Conservation (phyloP, 2,888 invertebrate genomes). For the Linnaemya tessellans region DNA sequence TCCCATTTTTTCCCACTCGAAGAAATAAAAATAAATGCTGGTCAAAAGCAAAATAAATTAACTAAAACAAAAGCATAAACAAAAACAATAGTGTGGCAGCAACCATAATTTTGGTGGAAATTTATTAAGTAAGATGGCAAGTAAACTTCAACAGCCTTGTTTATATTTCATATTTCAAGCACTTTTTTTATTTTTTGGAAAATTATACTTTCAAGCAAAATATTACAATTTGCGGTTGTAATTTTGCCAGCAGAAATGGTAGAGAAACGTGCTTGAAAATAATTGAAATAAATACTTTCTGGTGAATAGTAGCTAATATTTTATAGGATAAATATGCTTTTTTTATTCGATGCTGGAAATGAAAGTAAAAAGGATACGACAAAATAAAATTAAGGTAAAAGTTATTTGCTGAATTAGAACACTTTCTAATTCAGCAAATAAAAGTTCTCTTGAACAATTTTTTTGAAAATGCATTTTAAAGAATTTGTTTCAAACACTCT, state of each 20-base stretch:
- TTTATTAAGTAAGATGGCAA: conserved; percentile 30
- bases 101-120: conserved; percentile 44
- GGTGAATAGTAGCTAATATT: neutral
- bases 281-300: conserved; percentile 34
- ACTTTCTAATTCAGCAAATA: too few relatives aligned
- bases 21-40: too few relatives aligned
- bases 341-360: too few relatives aligned
- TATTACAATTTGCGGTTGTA: conserved; percentile 18
- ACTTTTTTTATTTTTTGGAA: too few relatives aligned
- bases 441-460: too few relatives aligned
- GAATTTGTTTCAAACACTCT: too few relatives aligned
- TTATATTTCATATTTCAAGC: neutral
- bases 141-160: neutral
- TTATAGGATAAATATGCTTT: neutral
- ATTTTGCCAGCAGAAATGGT: neutral
- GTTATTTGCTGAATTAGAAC: neutral
- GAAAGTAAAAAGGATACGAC: neutral
- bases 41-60: too few relatives aligned
- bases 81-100: too few relatives aligned
- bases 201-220: conserved; percentile 21
- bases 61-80: too few relatives aligned
- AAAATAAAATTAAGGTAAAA: neutral
- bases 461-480: too few relatives aligned
- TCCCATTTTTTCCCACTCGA: too few relatives aligned
- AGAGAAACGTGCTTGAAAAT: conserved; percentile 40